phyloP scores from a whole-genome alignment of 1,140 invertebrate genomes.

The Ostrea denselamellosa region DNA sequence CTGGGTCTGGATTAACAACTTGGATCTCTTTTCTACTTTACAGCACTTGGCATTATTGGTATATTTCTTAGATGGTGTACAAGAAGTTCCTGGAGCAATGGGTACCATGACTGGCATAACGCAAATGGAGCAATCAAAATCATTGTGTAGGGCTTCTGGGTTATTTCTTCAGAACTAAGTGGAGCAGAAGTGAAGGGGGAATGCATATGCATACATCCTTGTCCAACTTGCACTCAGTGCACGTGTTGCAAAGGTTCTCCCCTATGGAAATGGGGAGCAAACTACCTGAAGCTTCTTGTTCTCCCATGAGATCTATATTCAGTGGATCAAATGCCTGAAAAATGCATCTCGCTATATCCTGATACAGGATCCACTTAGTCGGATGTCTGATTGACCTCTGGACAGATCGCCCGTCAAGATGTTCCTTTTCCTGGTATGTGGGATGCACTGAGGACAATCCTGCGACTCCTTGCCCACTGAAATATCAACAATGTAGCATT shows the following conservation, averaged over 20 bases:
- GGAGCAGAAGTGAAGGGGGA: too few species aligned
- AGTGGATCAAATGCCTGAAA: constrained; percentile 28
- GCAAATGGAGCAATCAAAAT: neutral
- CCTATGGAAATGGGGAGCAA: too few species aligned
- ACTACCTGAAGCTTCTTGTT: too few species aligned
- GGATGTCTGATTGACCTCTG: neutral
- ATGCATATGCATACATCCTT: too few species aligned
- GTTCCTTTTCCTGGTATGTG: too few species aligned
- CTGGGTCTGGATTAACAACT: neutral
- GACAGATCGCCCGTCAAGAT: constrained; percentile 45
- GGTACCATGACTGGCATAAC: constrained; percentile 16
- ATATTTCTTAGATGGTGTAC: constrained; percentile 32
- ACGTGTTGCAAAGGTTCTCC: too few species aligned
- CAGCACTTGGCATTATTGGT: neutral
- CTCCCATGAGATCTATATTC: too few species aligned
- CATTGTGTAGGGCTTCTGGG: too few species aligned
- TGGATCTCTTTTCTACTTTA: too few species aligned
- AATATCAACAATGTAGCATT: neutral
- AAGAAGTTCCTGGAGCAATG: neutral
- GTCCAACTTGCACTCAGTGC: too few species aligned
- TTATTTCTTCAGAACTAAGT: too few species aligned
- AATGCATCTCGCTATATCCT: constrained; percentile 10
- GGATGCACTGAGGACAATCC: constrained; percentile 15
- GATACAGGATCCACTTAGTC: constrained; percentile 13
- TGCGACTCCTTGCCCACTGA: neutral